Evolutionary conservation across 2,113 vertebrate genomes (phyloP).

Genomic region (Tenebrosternarchus preto): DNA sequence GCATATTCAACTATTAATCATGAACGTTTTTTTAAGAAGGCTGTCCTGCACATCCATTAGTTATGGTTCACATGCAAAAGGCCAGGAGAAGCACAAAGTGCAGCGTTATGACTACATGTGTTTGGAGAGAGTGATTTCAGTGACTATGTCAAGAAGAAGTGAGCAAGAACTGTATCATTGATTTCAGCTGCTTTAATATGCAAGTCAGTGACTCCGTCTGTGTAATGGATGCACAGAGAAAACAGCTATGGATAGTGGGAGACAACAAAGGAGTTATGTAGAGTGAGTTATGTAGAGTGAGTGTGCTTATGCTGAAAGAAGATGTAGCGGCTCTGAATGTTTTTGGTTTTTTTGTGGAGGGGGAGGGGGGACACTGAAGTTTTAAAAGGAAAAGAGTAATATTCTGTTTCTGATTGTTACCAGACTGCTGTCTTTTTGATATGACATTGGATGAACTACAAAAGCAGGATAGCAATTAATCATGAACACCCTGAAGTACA

Average conservation of each 20-base stretch:
- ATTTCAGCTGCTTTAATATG: neutral
- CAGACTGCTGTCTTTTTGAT: conserved; percentile 21
- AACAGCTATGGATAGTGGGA: neutral
- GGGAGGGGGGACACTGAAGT: too few relatives aligned
- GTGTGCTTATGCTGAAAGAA: neutral
- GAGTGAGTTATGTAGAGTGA: neutral
- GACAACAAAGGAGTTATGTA: neutral
- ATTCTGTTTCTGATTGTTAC: conserved; percentile 41
- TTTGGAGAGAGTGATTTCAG: too few relatives aligned
- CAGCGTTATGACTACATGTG: too few relatives aligned
- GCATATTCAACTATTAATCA: too few relatives aligned
- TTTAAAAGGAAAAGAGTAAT: conserved; percentile 43
- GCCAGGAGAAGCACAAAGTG: too few relatives aligned
- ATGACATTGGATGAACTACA: conserved; percentile 25
- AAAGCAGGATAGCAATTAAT: conserved; percentile 51
- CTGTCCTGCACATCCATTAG: too few relatives aligned
- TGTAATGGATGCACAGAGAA: too few relatives aligned
- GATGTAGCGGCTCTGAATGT: neutral
- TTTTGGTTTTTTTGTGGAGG: neutral
- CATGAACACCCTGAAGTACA: conserved; percentile 58
- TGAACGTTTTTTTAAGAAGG: too few relatives aligned
- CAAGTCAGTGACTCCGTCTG: neutral
- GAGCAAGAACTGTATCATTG: neutral
- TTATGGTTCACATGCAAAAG: too few relatives aligned
- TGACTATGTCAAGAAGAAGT: neutral